Evolutionary conservation across 1,140 invertebrate species (phyloP).

Genomic region (Watersipora subatra): DNA sequence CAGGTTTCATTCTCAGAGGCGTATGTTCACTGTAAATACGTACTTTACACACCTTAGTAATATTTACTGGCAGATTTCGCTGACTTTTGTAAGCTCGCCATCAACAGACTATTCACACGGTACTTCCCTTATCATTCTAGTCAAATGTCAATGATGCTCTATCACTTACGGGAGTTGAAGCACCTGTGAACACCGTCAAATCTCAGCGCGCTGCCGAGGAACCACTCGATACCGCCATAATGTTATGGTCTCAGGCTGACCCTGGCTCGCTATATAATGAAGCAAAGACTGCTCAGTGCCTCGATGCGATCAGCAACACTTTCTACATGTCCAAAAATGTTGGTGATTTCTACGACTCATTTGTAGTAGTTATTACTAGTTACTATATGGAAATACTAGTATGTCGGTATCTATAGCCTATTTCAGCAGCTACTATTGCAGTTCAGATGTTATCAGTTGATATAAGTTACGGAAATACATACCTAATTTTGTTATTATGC

Average conservation of each 20-base stretch:
- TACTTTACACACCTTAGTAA: no score
- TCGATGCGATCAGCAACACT: neutral
- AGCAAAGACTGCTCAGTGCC: neutral
- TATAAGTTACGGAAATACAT: neutral
- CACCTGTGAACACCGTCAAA: neutral
- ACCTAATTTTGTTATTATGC: neutral
- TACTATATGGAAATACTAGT: no score
- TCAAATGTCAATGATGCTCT: neutral
- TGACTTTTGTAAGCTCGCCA: no score
- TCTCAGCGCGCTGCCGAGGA: neutral
- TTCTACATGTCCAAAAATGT: neutral
- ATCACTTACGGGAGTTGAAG: neutral
- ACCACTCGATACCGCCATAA: neutral
- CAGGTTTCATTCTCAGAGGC: no score
- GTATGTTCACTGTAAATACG: no score
- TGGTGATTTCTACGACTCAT: neutral
- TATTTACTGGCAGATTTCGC: no score
- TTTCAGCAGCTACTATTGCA: neutral
- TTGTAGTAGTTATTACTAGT: no score
- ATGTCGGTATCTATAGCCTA: neutral
- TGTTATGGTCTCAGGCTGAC: neutral
- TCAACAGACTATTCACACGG: neutral
- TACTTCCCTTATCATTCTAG: neutral
- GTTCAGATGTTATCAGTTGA: neutral
- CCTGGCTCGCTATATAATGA: neutral